Evolutionary conservation across 2,888 invertebrate genomes (phyloP).

Genomic region (Limnephilus marmoratus): DNA sequence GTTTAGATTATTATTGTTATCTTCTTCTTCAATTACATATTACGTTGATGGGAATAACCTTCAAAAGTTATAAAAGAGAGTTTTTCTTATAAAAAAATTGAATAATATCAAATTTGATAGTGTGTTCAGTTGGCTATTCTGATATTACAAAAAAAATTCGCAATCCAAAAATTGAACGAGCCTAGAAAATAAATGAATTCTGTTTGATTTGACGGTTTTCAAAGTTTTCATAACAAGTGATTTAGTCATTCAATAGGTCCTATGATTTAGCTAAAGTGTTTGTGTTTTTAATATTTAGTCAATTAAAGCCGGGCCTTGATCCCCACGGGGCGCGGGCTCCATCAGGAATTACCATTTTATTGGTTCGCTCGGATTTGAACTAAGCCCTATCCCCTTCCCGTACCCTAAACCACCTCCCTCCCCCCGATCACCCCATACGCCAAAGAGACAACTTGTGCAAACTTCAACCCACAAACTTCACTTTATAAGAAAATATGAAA

Average conservation of each 20-base stretch:
- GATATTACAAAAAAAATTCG: no score
- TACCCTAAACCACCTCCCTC: not conserved
- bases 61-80: no score
- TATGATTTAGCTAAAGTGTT: not conserved
- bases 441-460: not conserved
- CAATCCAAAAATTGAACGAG: not conserved
- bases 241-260: not conserved
- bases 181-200: not conserved
- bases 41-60: no score
- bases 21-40: no score
- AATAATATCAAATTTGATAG: no score
- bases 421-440: not conserved
- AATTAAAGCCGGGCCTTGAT: conserved; percentile 28
- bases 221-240: not conserved
- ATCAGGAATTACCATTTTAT: conserved; percentile 40
- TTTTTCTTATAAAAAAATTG: no score
- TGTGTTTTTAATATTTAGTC: conserved; percentile 36
- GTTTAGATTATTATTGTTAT: no score
- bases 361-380: not conserved
- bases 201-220: not conserved
- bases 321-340: not conserved
- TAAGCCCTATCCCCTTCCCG: not conserved
- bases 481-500: not conserved
- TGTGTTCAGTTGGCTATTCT: no score
- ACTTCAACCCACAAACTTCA: not conserved